These are phyloP conservation scores for Dryadula phaetusa DNA, from an alignment of 2,888 invertebrate species.

Conservation along the genomic window DNA sequence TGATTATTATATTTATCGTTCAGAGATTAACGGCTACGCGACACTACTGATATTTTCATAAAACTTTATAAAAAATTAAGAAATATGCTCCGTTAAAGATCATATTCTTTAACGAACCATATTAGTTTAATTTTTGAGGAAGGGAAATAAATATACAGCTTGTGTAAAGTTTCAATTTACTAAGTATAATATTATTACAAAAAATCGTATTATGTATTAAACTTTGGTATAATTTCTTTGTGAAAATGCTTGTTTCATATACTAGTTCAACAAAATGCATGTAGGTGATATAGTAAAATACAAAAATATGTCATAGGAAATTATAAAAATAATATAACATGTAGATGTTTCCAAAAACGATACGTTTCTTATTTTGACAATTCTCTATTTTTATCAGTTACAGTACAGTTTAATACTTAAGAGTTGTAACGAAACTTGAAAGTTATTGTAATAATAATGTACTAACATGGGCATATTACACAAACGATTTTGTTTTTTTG, in stretches of 20 bases:
- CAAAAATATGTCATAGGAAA: not conserved
- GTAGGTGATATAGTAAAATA: slow-evolving; percentile 1
- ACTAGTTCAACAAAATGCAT: not conserved
- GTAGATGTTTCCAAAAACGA: not conserved
- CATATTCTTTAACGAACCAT: too few species aligned
- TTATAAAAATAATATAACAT: slow-evolving; percentile 13
- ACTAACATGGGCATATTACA: not conserved
- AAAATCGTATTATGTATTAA: slow-evolving; percentile 52
- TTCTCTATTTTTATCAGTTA: not conserved
- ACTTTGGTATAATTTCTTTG: slow-evolving; percentile 58
- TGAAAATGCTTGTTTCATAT: slow-evolving; percentile 30
- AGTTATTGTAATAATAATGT: too few species aligned
- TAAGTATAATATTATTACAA: slow-evolving; percentile 60
- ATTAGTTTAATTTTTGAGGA: not conserved
- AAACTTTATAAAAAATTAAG: too few species aligned
- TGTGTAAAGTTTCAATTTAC: slow-evolving; percentile 74
- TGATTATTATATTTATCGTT: too few species aligned
- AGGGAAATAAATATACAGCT: slow-evolving; percentile 36
- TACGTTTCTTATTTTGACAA: not conserved
- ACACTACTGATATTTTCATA: too few species aligned
- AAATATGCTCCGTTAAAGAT: too few species aligned
- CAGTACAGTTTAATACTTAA: too few species aligned
- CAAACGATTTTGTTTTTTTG: slow-evolving; percentile 3
- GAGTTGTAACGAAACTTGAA: too few species aligned
- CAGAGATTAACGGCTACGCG: too few species aligned